These are phyloP conservation scores for Ommatoiulus sabulosus DNA, from an alignment of 2,888 invertebrate species.

Conservation along the genomic window DNA sequence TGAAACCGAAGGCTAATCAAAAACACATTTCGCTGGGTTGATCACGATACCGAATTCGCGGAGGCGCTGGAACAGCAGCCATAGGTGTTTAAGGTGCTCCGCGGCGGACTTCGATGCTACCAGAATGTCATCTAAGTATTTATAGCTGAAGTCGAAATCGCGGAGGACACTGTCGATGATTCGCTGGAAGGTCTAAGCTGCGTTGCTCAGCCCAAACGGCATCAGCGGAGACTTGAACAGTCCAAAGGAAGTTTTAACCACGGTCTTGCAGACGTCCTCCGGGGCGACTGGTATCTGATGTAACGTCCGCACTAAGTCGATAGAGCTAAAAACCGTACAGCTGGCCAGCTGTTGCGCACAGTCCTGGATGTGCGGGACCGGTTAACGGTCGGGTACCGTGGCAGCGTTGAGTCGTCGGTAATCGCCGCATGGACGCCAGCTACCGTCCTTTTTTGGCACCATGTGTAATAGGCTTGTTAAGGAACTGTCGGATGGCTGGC, in stretches of 20 bases:
- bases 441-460: not conserved
- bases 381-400: not conserved
- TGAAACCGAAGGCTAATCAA: too few relatives aligned
- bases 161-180: conserved; percentile 4
- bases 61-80: not conserved
- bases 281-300: not conserved
- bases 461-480: not conserved
- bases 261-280: not conserved
- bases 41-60: too few relatives aligned
- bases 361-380: not conserved
- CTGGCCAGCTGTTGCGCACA: not conserved
- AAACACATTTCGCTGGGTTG: not conserved
- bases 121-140: too few relatives aligned
- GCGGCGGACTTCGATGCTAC: too few relatives aligned
- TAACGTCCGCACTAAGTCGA: not conserved
- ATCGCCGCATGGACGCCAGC: not conserved
- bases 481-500: not conserved
- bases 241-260: not conserved
- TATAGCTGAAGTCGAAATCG: too few relatives aligned
- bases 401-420: not conserved
- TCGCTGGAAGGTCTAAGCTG: conserved; percentile 54
- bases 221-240: conserved; percentile 58
- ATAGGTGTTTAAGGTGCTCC: not conserved
- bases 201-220: conserved; percentile 60
- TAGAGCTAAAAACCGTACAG: not conserved